Conservation (phyloP, 2,797 vertebrate species). For the Myiotriccus ornatus region DNA sequence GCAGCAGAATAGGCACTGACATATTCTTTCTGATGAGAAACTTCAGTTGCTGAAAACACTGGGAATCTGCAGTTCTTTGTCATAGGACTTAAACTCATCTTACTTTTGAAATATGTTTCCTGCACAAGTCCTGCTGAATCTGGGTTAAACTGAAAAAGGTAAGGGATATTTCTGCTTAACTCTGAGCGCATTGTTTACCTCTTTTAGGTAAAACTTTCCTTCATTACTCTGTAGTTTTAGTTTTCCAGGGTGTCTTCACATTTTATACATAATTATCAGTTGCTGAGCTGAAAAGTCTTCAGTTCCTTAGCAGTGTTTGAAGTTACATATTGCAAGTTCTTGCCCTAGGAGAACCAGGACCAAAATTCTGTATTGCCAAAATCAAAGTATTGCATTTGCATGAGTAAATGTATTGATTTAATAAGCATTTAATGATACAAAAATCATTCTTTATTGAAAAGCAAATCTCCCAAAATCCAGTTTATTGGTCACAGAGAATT, state of each 20-base stretch:
- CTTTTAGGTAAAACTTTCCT: background rate
- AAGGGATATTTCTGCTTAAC: background rate
- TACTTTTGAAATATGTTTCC: background rate
- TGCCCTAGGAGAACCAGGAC: background rate
- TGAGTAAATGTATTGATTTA: background rate
- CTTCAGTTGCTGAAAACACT: background rate
- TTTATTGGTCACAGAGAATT: background rate
- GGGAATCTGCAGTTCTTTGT: background rate
- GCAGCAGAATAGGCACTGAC: background rate
- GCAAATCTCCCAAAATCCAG: background rate
- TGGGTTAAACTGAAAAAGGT: conserved; percentile 3
- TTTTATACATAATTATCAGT: background rate
- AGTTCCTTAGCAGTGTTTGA: background rate
- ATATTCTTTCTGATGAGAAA: background rate
- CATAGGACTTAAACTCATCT: background rate
- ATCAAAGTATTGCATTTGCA: background rate
- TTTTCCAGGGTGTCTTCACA: background rate
- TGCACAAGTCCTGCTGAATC: background rate
- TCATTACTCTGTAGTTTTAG: background rate
- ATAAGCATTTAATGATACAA: background rate
- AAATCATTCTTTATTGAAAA: background rate
- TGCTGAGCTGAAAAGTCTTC: background rate
- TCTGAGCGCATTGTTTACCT: background rate
- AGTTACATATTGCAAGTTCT: background rate
- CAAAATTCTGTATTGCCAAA: background rate